phyloP scores from a whole-genome alignment of 1,140 invertebrate genomes.

The Pantala flavescens region DNA sequence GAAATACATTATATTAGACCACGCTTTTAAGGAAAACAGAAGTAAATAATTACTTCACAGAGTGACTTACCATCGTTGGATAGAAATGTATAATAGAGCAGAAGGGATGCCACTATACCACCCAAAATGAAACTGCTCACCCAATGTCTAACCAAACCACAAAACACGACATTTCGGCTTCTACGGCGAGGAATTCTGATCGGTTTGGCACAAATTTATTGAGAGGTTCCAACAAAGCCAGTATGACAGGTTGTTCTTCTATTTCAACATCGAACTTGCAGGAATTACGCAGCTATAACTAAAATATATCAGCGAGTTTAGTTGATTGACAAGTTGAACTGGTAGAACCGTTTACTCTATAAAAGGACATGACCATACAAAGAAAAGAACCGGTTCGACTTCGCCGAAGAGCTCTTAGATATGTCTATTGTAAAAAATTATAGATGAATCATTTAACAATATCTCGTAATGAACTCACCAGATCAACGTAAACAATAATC shows the following conservation, averaged over 20 bases:
- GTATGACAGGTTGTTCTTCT: neutral
- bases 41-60: neutral
- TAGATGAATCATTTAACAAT: too few relatives aligned
- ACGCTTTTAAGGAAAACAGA: neutral
- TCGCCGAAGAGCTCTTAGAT: too few relatives aligned
- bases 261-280: neutral
- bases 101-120: slow-evolving; percentile 24
- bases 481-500: too few relatives aligned
- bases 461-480: too few relatives aligned
- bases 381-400: too few relatives aligned
- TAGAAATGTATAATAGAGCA: slow-evolving; percentile 27
- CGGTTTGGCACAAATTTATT: neutral
- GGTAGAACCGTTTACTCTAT: too few relatives aligned
- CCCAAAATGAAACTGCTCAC: slow-evolving; percentile 29
- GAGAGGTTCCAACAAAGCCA: neutral
- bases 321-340: too few relatives aligned
- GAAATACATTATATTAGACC: neutral
- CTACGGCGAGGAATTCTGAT: slow-evolving; percentile 27
- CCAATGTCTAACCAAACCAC: slow-evolving; percentile 29
- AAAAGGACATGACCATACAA: too few relatives aligned
- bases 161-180: slow-evolving; percentile 26
- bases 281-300: neutral
- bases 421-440: too few relatives aligned
- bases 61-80: slow-evolving; percentile 25
- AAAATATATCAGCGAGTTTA: too few relatives aligned